Evolutionary conservation across 2,888 invertebrate genomes (phyloP).

Genomic region (Noctuana brunneofusca): DNA sequence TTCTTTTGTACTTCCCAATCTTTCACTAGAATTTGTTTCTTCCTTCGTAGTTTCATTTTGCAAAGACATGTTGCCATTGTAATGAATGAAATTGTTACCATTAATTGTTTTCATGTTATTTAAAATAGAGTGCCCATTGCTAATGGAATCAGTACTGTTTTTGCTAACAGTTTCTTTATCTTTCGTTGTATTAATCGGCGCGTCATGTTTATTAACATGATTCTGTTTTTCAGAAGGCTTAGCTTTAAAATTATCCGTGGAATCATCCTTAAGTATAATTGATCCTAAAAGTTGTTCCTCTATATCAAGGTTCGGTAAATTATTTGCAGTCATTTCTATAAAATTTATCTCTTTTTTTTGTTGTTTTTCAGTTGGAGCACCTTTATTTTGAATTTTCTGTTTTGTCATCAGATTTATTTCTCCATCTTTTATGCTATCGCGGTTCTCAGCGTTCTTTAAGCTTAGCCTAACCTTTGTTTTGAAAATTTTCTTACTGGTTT

Average conservation of each 20-base stretch:
- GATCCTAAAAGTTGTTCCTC: slow-evolving; percentile 50
- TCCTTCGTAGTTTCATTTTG: background rate
- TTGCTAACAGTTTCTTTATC: background rate
- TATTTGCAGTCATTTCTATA: background rate
- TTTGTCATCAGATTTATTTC: background rate
- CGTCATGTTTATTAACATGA: background rate
- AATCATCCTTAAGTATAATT: slow-evolving; percentile 45
- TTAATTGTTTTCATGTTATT: background rate
- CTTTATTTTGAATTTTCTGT: background rate
- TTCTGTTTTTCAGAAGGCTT: background rate
- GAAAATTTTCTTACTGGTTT: background rate
- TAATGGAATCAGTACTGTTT: background rate
- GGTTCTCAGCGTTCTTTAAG: background rate
- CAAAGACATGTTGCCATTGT: background rate
- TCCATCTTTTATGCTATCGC: background rate
- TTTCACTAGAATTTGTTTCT: background rate
- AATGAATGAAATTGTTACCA: background rate
- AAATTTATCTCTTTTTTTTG: background rate
- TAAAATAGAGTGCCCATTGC: background rate
- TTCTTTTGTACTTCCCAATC: background rate
- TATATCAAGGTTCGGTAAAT: slow-evolving; percentile 41
- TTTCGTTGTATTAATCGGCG: background rate
- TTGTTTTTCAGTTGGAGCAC: background rate
- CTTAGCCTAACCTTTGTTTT: background rate
- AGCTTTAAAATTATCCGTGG: background rate